A percentile compares a stretch with the other conserved stretches of the same genome.
These are phyloP conservation scores for Alca torda DNA, from an alignment of 2,797 vertebrate species.

Conservation along the genomic window DNA sequence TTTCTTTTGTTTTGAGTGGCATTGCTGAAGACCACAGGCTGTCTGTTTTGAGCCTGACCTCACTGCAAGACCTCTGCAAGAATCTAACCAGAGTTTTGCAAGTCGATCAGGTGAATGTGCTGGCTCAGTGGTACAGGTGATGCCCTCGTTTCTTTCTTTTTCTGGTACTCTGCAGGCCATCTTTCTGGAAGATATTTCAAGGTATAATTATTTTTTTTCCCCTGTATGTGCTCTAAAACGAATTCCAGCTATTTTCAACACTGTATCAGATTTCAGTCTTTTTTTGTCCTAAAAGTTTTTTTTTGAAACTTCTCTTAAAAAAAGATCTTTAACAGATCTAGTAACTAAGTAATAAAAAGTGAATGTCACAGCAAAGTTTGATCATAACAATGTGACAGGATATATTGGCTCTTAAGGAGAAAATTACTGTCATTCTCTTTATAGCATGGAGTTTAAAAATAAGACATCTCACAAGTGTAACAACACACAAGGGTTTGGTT, in stretches of 20 bases:
- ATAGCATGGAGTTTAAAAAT: neutral
- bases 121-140: neutral
- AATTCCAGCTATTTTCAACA: neutral
- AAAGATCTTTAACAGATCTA: neutral
- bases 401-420: neutral
- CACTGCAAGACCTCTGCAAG: neutral
- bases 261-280: neutral
- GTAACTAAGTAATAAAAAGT: neutral
- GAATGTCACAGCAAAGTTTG: neutral
- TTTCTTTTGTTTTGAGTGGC: neutral
- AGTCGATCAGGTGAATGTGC: neutral
- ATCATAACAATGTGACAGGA: neutral
- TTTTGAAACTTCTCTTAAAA: neutral
- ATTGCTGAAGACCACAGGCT: neutral
- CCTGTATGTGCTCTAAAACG: neutral
- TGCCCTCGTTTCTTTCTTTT: neutral
- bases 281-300: neutral
- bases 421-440: neutral
- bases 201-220: neutral
- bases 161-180: neutral
- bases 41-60: neutral
- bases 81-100: neutral
- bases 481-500: neutral
- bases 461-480: neutral
- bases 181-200: neutral